Conservation (phyloP, 2,797 vertebrate species). For the Sebastes nivosus region DNA sequence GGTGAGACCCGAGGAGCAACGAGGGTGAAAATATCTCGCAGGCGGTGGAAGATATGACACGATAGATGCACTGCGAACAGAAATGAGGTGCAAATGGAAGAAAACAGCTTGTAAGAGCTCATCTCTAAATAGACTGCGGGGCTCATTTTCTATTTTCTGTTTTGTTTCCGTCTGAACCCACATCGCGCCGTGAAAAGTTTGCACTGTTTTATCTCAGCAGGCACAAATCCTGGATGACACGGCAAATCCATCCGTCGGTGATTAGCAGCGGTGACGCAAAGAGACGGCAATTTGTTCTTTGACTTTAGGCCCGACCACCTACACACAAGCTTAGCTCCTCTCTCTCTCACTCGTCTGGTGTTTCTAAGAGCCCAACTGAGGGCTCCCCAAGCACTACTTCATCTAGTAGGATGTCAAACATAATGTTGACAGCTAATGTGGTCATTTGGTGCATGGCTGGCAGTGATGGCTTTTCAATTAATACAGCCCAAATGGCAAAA, state of each 20-base stretch:
- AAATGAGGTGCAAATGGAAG: conserved; percentile 56
- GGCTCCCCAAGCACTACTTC: conserved; percentile 68
- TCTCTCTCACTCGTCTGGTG: conserved; percentile 28
- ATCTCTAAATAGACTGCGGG: conserved; percentile 61
- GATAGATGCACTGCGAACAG: conserved; percentile 59
- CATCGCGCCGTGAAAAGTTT: conserved; percentile 29
- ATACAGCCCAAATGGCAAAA: conserved; percentile 76
- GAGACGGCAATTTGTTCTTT: conserved; percentile 64
- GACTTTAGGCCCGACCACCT: conserved; percentile 73
- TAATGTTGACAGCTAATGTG: conserved; percentile 78
- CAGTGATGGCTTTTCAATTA: conserved; percentile 79
- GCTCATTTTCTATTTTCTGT: conserved; percentile 58
- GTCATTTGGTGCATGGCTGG: conserved; percentile 75
- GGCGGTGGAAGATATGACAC: conserved; percentile 51
- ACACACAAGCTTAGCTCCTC: conserved; percentile 53
- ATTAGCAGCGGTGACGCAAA: conserved; percentile 58
- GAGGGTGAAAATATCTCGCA: conserved; percentile 66
- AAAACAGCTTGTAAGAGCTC: conserved; percentile 55
- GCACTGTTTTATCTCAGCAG: conserved; percentile 38
- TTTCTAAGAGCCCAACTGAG: conserved; percentile 58
- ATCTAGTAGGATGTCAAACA: conserved; percentile 72
- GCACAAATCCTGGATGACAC: conserved; percentile 51
- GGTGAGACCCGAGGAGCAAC: conserved; percentile 56
- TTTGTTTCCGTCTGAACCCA: conserved; percentile 21
- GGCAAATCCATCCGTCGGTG: conserved; percentile 46